phyloP scores from a whole-genome alignment of 1,140 invertebrate genomes.

The Tenebrio molitor region DNA sequence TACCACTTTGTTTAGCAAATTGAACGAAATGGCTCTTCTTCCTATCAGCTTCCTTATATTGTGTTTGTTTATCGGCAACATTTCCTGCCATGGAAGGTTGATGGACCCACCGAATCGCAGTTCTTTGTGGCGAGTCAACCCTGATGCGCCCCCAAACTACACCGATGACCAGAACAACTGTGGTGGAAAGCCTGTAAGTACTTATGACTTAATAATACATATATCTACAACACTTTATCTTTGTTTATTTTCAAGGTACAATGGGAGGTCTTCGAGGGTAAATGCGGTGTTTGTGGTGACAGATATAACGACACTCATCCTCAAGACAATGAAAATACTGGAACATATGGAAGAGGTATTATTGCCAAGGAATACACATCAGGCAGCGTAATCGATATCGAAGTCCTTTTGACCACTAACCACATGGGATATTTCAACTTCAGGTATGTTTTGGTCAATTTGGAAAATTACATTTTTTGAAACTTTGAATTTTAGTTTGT shows the following conservation, averaged over 20 bases:
- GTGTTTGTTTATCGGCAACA: neutral
- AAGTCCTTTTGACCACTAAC: conserved; percentile 69
- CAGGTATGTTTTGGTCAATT: conserved; percentile 53
- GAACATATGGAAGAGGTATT: conserved; percentile 71
- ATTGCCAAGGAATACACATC: conserved; percentile 68
- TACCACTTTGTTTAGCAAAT: neutral
- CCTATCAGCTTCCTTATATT: conserved; percentile 1
- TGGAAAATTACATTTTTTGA: too few relatives aligned
- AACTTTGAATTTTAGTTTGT: conserved; percentile 55
- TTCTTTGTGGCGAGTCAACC: conserved; percentile 74
- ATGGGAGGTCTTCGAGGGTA: conserved; percentile 62
- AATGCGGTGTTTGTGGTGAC: conserved; percentile 75
- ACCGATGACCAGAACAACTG: conserved; percentile 78
- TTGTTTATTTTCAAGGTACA: conserved; percentile 45
- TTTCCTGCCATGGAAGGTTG: conserved; percentile 75
- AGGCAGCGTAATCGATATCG: conserved; percentile 64
- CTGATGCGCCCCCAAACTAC: conserved; percentile 71
- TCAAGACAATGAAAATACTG: conserved; percentile 75
- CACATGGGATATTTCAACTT: conserved; percentile 73
- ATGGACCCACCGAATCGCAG: conserved; percentile 77
- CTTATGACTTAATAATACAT: neutral
- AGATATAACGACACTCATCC: conserved; percentile 68
- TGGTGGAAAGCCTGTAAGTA: conserved; percentile 72
- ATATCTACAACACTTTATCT: neutral
- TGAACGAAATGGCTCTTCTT: neutral